phyloP scores from a whole-genome alignment of 2,113 vertebrate species.

The Lycocorax pyrrhopterus region DNA sequence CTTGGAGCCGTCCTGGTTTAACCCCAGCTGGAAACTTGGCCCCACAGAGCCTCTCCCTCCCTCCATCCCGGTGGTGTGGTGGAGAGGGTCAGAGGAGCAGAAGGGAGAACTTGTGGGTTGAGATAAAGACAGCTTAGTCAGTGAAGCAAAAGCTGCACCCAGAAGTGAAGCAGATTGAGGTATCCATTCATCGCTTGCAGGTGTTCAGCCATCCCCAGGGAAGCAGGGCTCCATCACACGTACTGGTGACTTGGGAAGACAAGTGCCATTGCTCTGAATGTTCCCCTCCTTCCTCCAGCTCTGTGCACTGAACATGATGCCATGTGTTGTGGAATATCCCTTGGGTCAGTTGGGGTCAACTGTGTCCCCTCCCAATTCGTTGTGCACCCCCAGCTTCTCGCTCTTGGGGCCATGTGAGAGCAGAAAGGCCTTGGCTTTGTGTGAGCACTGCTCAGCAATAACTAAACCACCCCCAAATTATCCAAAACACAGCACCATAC shows the following conservation, averaged over 20 bases:
- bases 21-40: not conserved
- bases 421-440: not conserved
- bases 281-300: not conserved
- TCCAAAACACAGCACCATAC: not conserved
- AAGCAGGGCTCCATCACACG: not conserved
- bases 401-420: fast-evolving
- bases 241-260: not conserved
- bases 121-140: not conserved
- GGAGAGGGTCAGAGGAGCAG: not conserved
- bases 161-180: not conserved
- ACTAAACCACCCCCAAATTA: not conserved
- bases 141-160: not conserved
- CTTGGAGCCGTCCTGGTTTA: not conserved
- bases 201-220: not conserved
- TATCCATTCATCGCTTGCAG: no score
- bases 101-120: not conserved
- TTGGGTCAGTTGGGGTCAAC: not conserved
- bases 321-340: not conserved
- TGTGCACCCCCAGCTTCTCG: not conserved
- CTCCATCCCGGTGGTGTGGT: not conserved
- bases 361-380: not conserved
- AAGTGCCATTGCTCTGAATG: not conserved
- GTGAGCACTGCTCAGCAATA: not conserved
- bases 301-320: not conserved
- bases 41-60: not conserved